These are phyloP conservation scores for Atopsyche davidsoni DNA, from an alignment of 1,140 invertebrate species.

Conservation along the genomic window DNA sequence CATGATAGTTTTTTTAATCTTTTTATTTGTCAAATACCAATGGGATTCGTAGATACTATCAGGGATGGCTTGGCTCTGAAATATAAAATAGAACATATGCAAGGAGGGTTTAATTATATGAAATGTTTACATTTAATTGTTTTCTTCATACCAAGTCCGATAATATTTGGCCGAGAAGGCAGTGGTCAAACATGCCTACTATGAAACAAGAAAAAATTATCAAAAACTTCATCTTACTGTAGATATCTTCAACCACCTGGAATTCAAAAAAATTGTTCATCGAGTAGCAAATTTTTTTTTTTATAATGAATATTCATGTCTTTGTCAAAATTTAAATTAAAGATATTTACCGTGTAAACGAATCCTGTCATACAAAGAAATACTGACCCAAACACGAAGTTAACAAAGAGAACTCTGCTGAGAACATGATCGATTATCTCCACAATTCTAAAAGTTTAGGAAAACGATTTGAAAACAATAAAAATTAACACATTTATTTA, in stretches of 20 bases:
- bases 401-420: no score
- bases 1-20: constrained; percentile 35
- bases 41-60: constrained; percentile 35
- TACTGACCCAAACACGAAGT: no score
- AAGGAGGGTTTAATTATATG: no score
- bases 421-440: no score
- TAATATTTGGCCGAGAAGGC: constrained; percentile 14
- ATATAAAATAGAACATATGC: no score
- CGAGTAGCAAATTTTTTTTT: neutral
- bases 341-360: no score
- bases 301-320: neutral
- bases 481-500: no score
- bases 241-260: constrained; percentile 12
- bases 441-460: no score
- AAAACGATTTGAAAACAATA: no score
- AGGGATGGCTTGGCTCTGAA: constrained; percentile 16
- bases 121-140: neutral
- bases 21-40: constrained; percentile 35
- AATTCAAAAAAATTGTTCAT: constrained; percentile 3
- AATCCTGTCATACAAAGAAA: no score
- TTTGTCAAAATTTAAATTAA: no score
- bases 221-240: constrained; percentile 16
- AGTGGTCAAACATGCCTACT: constrained; percentile 9
- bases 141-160: constrained; percentile 8
- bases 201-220: constrained; percentile 7